A percentile compares a stretch with the other conserved stretches of the same genome.
Conservation (phyloP, 2,113 vertebrate species). For the Carassius gibelio region DNA sequence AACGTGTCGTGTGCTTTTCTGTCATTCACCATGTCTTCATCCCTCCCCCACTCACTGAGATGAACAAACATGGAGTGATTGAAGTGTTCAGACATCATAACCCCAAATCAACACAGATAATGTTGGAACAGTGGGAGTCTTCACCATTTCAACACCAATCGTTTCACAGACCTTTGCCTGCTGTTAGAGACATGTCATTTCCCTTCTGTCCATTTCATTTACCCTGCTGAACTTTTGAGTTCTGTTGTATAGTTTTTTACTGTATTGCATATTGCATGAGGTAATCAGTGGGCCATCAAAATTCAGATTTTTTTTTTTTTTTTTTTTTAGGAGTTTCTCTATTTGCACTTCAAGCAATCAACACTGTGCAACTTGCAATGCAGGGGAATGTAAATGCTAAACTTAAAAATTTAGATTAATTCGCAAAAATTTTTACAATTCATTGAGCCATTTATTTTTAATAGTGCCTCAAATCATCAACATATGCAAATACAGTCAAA, state of each 20-base stretch:
- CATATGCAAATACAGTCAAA: neutral
- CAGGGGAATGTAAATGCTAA: neutral
- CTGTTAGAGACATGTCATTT: neutral
- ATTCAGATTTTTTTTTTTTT: neutral
- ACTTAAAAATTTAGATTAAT: neutral
- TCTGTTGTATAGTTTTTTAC: slow-evolving; percentile 22
- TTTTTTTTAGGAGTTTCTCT: neutral
- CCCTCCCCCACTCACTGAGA: neutral
- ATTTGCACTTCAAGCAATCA: neutral
- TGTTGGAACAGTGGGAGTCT: slow-evolving; percentile 13
- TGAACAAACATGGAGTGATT: slow-evolving; percentile 31
- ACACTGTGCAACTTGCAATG: neutral
- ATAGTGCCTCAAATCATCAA: neutral
- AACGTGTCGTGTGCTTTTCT: neutral
- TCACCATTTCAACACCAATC: neutral
- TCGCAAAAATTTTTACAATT: neutral
- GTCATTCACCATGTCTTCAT: neutral
- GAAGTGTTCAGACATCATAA: slow-evolving; percentile 22
- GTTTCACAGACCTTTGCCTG: neutral
- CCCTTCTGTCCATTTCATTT: neutral
- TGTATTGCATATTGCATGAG: neutral
- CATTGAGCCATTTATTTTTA: neutral
- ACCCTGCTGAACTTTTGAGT: neutral
- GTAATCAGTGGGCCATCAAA: neutral
- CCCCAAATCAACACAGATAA: slow-evolving; percentile 24